A percentile compares a stretch with the other conserved stretches of the same genome.
Conservation (phyloP, 2,888 invertebrate genomes). For the Epinotia demarniana region DNA sequence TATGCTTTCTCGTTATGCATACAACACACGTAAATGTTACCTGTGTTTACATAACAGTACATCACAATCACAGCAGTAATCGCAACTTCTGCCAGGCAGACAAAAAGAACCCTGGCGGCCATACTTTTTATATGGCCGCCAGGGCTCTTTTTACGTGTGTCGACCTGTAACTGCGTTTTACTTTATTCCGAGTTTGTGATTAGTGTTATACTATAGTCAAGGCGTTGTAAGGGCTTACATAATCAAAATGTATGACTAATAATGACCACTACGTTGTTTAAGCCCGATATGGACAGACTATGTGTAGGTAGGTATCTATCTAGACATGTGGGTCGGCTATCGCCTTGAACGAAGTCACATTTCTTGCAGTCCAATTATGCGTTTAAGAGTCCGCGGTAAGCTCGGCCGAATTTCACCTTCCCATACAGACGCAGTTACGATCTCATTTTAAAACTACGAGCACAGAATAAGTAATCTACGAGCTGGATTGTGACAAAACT, state of each 20-base stretch:
- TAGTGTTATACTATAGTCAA: not conserved
- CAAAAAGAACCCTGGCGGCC: too few relatives aligned
- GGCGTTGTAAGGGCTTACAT: not conserved
- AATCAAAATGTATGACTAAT: not conserved
- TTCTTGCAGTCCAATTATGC: not conserved
- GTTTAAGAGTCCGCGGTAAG: too few relatives aligned
- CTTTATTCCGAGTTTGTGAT: not conserved
- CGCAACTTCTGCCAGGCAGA: conserved; percentile 22
- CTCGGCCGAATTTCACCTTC: too few relatives aligned
- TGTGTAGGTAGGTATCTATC: not conserved
- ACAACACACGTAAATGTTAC: conserved; percentile 29
- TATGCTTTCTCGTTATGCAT: conserved; percentile 46
- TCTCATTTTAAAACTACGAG: too few relatives aligned
- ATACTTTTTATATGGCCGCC: too few relatives aligned
- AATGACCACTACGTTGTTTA: not conserved
- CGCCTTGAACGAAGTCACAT: conserved; percentile 9
- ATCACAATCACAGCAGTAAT: conserved; percentile 26
- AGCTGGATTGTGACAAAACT: too few relatives aligned
- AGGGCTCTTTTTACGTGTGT: too few relatives aligned
- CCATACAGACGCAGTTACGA: too few relatives aligned
- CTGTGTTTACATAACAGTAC: conserved; percentile 23
- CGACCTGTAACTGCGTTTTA: not conserved
- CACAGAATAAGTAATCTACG: too few relatives aligned
- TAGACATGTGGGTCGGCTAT: not conserved
- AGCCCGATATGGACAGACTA: not conserved